Conservation (phyloP, 92 coral and sea anemone genomes). For the Palythoa caribaeorum region DNA sequence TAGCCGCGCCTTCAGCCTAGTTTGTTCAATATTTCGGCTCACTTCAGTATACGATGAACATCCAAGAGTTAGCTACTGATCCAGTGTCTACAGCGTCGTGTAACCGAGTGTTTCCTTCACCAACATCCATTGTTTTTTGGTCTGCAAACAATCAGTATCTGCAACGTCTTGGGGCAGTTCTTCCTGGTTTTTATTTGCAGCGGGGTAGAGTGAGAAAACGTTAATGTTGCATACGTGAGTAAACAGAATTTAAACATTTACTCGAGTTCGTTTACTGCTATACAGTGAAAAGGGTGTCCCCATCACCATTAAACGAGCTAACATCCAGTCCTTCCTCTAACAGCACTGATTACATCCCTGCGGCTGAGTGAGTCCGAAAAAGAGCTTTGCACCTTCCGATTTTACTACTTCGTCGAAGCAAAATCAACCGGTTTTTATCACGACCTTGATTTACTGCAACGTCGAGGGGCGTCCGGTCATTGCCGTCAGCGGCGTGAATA, state of each 20-base stretch:
- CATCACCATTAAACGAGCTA: slow-evolving; percentile 15
- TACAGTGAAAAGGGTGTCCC: not conserved
- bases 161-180: slow-evolving; percentile 21
- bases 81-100: slow-evolving; percentile 19
- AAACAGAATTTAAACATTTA: slow-evolving; percentile 31
- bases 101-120: slow-evolving; percentile 14
- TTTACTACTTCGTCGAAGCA: slow-evolving; percentile 15
- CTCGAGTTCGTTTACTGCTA: not conserved
- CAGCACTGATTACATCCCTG: slow-evolving; percentile 24
- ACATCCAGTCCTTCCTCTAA: slow-evolving; percentile 17
- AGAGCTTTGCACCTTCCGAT: not conserved
- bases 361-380: slow-evolving; percentile 23
- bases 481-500: slow-evolving; percentile 28
- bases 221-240: slow-evolving; percentile 2
- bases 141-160: slow-evolving; percentile 22
- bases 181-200: slow-evolving; percentile 7
- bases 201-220: slow-evolving; percentile 19
- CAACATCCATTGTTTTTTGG: not conserved
- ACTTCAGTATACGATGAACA: slow-evolving; percentile 22
- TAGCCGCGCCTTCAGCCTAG: not conserved
- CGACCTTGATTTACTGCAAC: slow-evolving; percentile 26
- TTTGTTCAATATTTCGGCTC: not conserved
- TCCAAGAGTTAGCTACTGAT: not conserved
- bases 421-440: not conserved
- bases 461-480: slow-evolving; percentile 35